These are phyloP conservation scores for Portevinia maculata DNA, from an alignment of 2,888 invertebrate genomes.

Conservation along the genomic window DNA sequence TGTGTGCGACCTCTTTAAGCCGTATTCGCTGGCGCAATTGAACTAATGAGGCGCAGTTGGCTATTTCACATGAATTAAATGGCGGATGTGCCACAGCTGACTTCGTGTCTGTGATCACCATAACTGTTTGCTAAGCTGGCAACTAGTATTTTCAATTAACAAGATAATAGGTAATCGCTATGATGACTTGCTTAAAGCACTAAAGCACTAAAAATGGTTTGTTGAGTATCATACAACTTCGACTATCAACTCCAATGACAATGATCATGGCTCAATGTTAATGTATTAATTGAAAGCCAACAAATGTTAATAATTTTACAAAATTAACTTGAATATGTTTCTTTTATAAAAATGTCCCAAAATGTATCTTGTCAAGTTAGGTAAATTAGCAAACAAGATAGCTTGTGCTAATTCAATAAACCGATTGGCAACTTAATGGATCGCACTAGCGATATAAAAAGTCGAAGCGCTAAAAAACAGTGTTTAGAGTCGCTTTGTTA, in stretches of 20 bases:
- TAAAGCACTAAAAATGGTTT: too few species aligned
- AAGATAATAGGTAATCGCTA: slow-evolving; percentile 49
- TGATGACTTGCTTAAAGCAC: slow-evolving; percentile 42
- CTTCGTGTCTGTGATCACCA: slow-evolving; percentile 33
- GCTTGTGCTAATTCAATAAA: slow-evolving; percentile 47
- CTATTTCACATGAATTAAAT: slow-evolving; percentile 53
- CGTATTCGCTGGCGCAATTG: slow-evolving; percentile 51
- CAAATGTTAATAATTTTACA: slow-evolving; percentile 34
- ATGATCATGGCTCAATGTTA: slow-evolving; percentile 52
- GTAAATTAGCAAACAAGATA: slow-evolving; percentile 11
- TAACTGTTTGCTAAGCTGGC: slow-evolving; percentile 45
- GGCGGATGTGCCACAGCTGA: slow-evolving; percentile 42
- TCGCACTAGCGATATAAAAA: slow-evolving; percentile 22
- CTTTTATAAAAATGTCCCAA: slow-evolving; percentile 25
- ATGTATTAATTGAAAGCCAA: slow-evolving; percentile 48
- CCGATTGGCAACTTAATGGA: slow-evolving; percentile 47
- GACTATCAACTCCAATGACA: slow-evolving; percentile 24
- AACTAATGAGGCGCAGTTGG: slow-evolving; percentile 64
- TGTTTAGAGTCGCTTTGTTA: slow-evolving; percentile 22
- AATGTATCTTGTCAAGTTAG: slow-evolving; percentile 23
- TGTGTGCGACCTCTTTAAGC: slow-evolving; percentile 33
- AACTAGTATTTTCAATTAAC: too few species aligned
- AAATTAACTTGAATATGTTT: slow-evolving; percentile 45
- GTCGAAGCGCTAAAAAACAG: slow-evolving; percentile 27
- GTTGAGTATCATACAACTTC: slow-evolving; percentile 54